phyloP scores from a whole-genome alignment of 1,140 invertebrate species.

The Ceratina calcarata region DNA sequence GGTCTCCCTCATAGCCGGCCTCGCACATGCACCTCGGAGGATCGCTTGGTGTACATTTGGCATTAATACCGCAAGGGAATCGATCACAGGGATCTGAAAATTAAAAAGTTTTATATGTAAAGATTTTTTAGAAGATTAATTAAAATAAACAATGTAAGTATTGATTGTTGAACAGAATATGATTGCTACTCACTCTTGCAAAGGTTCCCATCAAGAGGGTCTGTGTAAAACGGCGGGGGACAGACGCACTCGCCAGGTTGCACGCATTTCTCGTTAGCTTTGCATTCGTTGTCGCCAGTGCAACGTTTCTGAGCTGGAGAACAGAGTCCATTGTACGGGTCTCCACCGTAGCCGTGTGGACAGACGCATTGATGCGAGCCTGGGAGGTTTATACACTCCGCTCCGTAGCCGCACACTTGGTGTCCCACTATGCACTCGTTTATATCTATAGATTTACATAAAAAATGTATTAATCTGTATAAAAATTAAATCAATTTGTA shows the following conservation, averaged over 20 bases:
- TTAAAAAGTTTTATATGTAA: too few relatives aligned
- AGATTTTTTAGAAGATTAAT: not conserved
- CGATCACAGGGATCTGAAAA: conserved; percentile 87
- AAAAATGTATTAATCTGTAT: not conserved
- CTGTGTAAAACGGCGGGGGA: conserved; percentile 92
- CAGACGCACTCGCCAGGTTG: conserved; percentile 94
- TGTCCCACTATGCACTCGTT: conserved; percentile 90
- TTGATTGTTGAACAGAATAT: not conserved
- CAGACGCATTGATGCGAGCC: conserved; percentile 91
- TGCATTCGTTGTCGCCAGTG: conserved; percentile 90
- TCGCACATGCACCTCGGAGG: conserved; percentile 93
- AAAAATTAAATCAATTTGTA: too few relatives aligned
- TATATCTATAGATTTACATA: conserved; percentile 82
- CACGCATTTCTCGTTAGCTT: conserved; percentile 92
- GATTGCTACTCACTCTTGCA: conserved; percentile 86
- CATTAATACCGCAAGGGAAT: conserved; percentile 94
- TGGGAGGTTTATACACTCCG: conserved; percentile 90
- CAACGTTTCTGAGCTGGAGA: conserved; percentile 90
- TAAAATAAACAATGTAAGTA: not conserved
- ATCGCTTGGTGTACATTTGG: conserved; percentile 93
- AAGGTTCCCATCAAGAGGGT: conserved; percentile 88
- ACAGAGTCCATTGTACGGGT: conserved; percentile 84
- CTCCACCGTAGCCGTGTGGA: conserved; percentile 87
- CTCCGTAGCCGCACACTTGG: conserved; percentile 90
- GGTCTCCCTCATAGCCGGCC: conserved; percentile 91